These are phyloP conservation scores for Rutpela maculata DNA, from an alignment of 2,888 invertebrate genomes.

Conservation along the genomic window DNA sequence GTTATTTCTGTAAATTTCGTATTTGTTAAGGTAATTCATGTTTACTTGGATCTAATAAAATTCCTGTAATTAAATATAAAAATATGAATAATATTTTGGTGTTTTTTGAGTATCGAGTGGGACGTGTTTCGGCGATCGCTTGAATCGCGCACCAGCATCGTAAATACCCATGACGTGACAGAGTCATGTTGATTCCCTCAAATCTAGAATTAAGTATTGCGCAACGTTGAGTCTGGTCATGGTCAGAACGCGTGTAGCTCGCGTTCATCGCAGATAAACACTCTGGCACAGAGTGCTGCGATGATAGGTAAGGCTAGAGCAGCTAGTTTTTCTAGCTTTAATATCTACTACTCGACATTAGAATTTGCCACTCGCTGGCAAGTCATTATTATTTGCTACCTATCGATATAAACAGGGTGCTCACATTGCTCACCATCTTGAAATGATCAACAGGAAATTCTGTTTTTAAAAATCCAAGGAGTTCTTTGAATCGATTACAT, in stretches of 20 bases:
- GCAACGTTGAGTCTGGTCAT: slow-evolving; percentile 69
- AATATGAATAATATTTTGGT: slow-evolving; percentile 37
- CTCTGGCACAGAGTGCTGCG: slow-evolving; percentile 42
- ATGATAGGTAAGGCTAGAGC: slow-evolving; percentile 33
- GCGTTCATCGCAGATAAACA: slow-evolving; percentile 58
- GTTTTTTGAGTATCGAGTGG: slow-evolving; percentile 34
- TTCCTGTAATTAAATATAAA: slow-evolving; percentile 13
- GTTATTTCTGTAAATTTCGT: not conserved
- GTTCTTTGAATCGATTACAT: slow-evolving; percentile 15
- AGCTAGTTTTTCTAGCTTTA: slow-evolving; percentile 16
- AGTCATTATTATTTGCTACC: not conserved
- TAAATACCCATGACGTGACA: slow-evolving; percentile 67
- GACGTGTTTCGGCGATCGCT: slow-evolving; percentile 38
- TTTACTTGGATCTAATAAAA: slow-evolving; percentile 11
- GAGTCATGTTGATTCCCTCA: slow-evolving; percentile 65
- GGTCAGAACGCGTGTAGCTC: slow-evolving; percentile 64
- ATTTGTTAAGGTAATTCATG: not conserved
- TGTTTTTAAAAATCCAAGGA: slow-evolving; percentile 12
- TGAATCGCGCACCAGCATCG: slow-evolving; percentile 59
- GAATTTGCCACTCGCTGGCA: not conserved
- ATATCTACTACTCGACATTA: not conserved
- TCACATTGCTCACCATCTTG: not conserved
- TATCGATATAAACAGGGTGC: slow-evolving; percentile 1
- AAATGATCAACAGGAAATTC: slow-evolving; percentile 7
- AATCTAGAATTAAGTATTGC: slow-evolving; percentile 68